Base-by-base conservation (phyloP, 2,797 vertebrate genomes). In the Hoplostethus mediterraneus region DNA sequence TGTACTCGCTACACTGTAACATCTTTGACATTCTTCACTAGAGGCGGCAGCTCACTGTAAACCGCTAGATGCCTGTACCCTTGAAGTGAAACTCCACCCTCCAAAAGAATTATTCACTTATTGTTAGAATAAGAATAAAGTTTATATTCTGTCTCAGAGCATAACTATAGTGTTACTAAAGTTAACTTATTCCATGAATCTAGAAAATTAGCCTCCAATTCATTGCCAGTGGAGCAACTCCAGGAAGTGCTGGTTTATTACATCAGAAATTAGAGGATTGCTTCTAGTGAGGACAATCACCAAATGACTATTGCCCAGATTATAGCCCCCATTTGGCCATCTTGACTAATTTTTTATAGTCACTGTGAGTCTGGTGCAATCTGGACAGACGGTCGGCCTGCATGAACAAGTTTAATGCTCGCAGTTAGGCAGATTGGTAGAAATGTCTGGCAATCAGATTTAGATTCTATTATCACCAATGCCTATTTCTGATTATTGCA, bases 381-480 rank as follows among this genome's bases (percentile, higher is more conserved):
- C 8, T 44, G 60, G 59, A 73, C 83, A 91, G 82, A 86, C 69
- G 56, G 73, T 67, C 40, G 63, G 58, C 42, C 73, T 73, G 81
- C 81, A 70, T 77, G 73, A 81, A 58, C 72, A 72, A 16, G 31
- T 85, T 84, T 82, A 72, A 73, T 80, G 30, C 38, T 38, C 53
- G 68, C 64, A 45, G 69, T 61, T 63, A 60, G 74, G 79, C 36
- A 11, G 40, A 75, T 31, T 55, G 53, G 28, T 11, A 31, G 11
- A 79, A 60, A 55, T 55, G 53, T 71, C 42, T 25, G 4, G 45
- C 54, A 55, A 73, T 85, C 60, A 62, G 31, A 74, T 65, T 62
- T 11, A 30, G 13, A 5, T 55, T 11, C 30, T 13, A 30, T 55
- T 30, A 21, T 10, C 51, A 28, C 12, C 16, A 17, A 25, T 36